Evolutionary conservation across 2,113 vertebrate species (phyloP).

Genomic region (Bos taurus): DNA sequence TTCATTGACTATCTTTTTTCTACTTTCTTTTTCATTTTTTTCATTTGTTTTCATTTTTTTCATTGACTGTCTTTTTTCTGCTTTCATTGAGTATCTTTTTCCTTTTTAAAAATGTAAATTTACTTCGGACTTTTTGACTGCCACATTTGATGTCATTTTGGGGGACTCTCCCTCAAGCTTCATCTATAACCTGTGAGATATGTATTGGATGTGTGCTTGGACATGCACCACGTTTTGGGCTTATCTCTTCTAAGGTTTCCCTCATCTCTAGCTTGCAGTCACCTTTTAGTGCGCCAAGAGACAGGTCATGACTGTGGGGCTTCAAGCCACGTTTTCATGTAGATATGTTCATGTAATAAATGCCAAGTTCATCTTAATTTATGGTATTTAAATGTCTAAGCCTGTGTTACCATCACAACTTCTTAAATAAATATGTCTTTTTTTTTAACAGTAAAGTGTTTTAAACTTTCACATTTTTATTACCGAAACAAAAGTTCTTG

Average conservation of each 20-base stretch:
- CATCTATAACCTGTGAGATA: background rate
- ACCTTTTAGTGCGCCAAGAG: background rate
- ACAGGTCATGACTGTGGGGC: background rate
- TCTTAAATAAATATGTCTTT: background rate
- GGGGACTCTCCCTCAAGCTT: background rate
- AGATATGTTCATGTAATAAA: background rate
- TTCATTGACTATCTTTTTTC: background rate
- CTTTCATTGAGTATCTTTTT: background rate
- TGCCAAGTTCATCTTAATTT: conserved; percentile 25
- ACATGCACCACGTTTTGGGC: background rate
- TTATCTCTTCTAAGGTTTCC: background rate
- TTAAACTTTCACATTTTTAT: background rate
- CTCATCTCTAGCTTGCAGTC: background rate
- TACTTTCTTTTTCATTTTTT: background rate
- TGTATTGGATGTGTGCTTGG: background rate
- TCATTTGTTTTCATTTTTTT: no score
- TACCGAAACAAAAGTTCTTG: background rate
- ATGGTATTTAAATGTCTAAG: background rate
- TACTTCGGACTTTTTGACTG: background rate
- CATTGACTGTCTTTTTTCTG: background rate
- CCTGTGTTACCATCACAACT: background rate
- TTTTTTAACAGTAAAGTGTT: background rate
- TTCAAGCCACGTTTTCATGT: conserved; percentile 41
- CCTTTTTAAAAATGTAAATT: background rate
- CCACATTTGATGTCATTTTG: rapidly evolving